Evolutionary conservation across 2,888 invertebrate genomes (phyloP), one percentile per base, ranked within the genome.

Genomic region (Fragum sueziense): DNA sequence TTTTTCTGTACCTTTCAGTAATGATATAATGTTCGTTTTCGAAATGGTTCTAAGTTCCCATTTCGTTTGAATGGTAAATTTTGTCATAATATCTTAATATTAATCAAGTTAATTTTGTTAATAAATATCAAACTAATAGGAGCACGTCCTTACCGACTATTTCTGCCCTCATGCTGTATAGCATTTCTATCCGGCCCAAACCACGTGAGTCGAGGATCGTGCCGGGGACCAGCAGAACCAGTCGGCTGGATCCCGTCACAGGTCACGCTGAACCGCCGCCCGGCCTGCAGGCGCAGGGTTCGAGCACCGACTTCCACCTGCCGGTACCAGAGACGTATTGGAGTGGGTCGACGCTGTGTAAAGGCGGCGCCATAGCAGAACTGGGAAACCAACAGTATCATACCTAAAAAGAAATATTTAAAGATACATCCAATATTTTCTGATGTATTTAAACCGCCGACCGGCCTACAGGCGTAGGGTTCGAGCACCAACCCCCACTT

Each of bases 151-250:
- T 57, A 81, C 80, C 80, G 74, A 22, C 71, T 59, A 22, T 41
- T 25, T 0, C 25, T 9, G 14, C 69, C 74, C 65, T 72, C 72
- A 20, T 75, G 33, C 2, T 62, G 47, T 59, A 81, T 81, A 61
- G 62, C 54, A 25, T 47, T 29, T 62, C 68, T 81, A 68, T 82
- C 74, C 9, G 82, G 75, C 3, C 82, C 82, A 37, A 79, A 82
- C 82, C 82, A 82, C n/a, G 73, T 65, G 14, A 82, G 73, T 17
- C 62, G 47, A 0, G 82, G 76, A n/a, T 79, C 54, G 14, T 41
- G 33, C 6, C 17, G 33, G 20, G 41, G 37, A 2, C 29, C 41
- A 9, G 7, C 27, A 2, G 52, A 61, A 25, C 68, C 73, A 41
- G 51, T 61, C 0, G 75, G 69, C n/a, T 47, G 47, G 14, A 47